Base-by-base conservation (phyloP, 2,113 vertebrate species). In the Halichoerus grypus region DNA sequence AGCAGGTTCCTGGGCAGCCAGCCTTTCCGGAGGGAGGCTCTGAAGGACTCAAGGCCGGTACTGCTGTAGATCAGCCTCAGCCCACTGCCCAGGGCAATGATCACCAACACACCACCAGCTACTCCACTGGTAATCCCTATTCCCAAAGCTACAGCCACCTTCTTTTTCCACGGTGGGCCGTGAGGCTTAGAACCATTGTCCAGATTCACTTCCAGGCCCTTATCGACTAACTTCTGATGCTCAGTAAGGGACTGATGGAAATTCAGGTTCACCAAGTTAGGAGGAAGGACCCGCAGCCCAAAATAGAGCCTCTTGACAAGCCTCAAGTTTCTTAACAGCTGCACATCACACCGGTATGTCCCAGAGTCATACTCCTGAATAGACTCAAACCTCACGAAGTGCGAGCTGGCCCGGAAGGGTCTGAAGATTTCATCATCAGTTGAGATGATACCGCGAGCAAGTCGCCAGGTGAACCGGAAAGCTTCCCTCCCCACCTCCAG, bases 261-360 rank as follows among this genome's bases (percentile, higher is more conserved):
- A 95, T 99, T 97, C 88, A 99, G 98, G 13, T 98, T 96, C 39
- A 99, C 94, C 36, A 99, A 72, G 0, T 91, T 31, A 0, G 7
- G 12, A 0, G 98, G 98, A 91, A 99, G 95, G 86, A 99, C 99
- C 22, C 98, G 99, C 91, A 99, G 76, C 4, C 99, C 99, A 97
- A 99, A 99, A 96, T 99, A 99, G 67, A 98, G 72, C 87, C 99
- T 99, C 98, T 99, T 99, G 90, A 99, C 93, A 21, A 98, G 39
- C 16, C 24, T 98, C 55, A 98, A 69, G 3, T 96, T 98, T 91
- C 61, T 96, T 0, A 96, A 11, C 59, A 98, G 95, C 95, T 98
- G 99, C 88, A 99, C 99, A 0, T 99, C 99, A 15, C 99, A 99
- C 1, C 99, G 97, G 31, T 99, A 99, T 0, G 99, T 99, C 0